Base-by-base conservation (phyloP, 2,113 vertebrate genomes). In the Oceanites oceanicus region DNA sequence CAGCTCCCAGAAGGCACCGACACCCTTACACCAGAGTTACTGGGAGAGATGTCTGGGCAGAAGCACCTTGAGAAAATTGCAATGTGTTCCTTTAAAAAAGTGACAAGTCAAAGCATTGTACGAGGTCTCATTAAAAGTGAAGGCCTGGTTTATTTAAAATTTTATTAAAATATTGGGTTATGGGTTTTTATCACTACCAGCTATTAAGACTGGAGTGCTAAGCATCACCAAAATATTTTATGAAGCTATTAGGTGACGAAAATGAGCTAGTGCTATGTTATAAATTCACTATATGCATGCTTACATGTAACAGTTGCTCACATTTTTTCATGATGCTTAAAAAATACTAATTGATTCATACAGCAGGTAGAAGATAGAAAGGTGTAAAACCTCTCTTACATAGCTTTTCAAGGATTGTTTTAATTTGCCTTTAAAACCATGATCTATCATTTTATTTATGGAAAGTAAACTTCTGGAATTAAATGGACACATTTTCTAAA, bases 391-490 rank as follows among this genome's bases (percentile, higher is more conserved):
- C 32, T n/a, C 82, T 89, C 68, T 75, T 36, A 62, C 1, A 0
- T 15, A 55, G 32, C 1, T 86, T 95, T 95, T 86, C 38, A 88
- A 80, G 25, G 66, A 47, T 79, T 94, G 50, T 82, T 97, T 91
- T 96, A 93, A 95, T 97, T 97, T 92, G 26, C 15, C 62, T 92
- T 88, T 94, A 86, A 96, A 95, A 53, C 23, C 16, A 50, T 42
- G 34, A 52, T 86, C 67, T 94, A 58, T 91, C 34, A 85, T 97
- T 95, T 97, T 92, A 95, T 95, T 97, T 96, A 91, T 87, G 45
- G 59, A 74, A 97, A 98, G 50, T 53, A 94, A 86, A 92, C 56
- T 98, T 78, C 66, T 89, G 84, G 45, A 94, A 95, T 97, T 96
- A 96, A 97, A 94, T 36, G 8, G 42, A 49, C 44, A 45, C 2